Base-by-base conservation (phyloP, 2,797 vertebrate species). In the Nyctalus aviator region DNA sequence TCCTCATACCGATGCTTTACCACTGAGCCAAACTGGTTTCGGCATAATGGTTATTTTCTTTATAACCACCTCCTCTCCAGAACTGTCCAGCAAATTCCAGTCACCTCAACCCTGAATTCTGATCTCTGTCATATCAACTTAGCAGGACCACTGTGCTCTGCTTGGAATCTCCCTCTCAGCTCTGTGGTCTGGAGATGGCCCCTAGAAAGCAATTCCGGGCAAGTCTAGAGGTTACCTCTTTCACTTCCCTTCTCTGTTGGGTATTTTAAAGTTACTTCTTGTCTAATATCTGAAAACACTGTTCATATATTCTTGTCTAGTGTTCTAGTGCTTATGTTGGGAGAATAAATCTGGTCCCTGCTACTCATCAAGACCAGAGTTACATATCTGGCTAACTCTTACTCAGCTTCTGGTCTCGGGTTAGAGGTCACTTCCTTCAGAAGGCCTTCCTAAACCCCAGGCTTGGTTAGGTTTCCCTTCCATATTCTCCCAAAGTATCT, bases 381-480 rank as follows among this genome's bases (percentile, higher is more conserved):
- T 59, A 72, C 71, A 76, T 21, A 85, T 68, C n/a, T 84, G 57
- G 46, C 71, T 66, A 68, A 85, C 44, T 81, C 59, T 46, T 48
- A 57, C 50, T 83, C 18, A 72, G 46, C 46, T n/a, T 92, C 9
- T 57, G 30, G 32, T 77, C 86, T 90, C 53, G 12, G 50, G 55
- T 84, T 76, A 76, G 35, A 76, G 11, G 32, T 53, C n/a, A 62
- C 12, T 73, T 73, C 20, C 37, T 88, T 84, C 23, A 77, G 72
- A n/a, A 94, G 92, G 15, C 18, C 64, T 87, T 90, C 37, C 53
- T 62, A 68, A 78, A 50, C 18, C 81, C 35, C 69, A 93, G 21
- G 8, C 17, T 85, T 84, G 57, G 66, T 82, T 37, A 62, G 7
- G 35, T 83, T 55, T 30, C 27, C n/a, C 64, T 92, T 35, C 27